phyloP scores from a whole-genome alignment of 2,797 vertebrate genomes.

The Uromys caudimaculatus region DNA sequence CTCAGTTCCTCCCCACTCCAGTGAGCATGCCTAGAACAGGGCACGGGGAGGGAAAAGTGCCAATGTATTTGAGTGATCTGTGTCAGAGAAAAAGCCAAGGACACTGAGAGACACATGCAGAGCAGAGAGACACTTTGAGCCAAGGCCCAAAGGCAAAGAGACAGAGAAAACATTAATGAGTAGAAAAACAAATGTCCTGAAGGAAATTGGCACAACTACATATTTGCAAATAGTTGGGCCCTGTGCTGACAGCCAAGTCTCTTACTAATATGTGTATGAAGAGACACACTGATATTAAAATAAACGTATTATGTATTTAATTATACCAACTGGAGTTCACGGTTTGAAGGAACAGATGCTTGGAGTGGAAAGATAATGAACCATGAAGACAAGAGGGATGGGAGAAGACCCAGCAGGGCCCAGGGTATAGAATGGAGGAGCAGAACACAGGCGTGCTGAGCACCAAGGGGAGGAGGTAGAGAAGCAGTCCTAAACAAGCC shows the following conservation, averaged over 20 bases:
- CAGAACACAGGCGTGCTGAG: neutral
- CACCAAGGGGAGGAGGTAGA: neutral
- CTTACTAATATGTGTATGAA: slow-evolving; percentile 33
- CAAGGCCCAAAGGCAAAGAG: neutral
- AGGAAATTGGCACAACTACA: neutral
- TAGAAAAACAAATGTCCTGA: neutral
- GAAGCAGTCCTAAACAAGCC: neutral
- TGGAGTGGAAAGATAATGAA: slow-evolving; percentile 57
- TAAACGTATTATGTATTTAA: slow-evolving; percentile 63
- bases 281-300: slow-evolving; percentile 64
- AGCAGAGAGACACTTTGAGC: neutral
- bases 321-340: slow-evolving; percentile 47
- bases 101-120: neutral
- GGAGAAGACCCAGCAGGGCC: neutral
- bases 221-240: neutral
- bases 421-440: neutral
- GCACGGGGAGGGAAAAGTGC: neutral
- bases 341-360: slow-evolving; percentile 67
- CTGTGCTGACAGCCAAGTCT: slow-evolving; percentile 36
- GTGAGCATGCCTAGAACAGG: neutral
- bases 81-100: neutral
- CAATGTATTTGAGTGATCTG: neutral
- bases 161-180: neutral
- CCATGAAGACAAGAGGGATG: slow-evolving; percentile 1
- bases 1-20: neutral